Evolutionary conservation across 2,888 invertebrate species (phyloP).

Genomic region (Phortica okadai): DNA sequence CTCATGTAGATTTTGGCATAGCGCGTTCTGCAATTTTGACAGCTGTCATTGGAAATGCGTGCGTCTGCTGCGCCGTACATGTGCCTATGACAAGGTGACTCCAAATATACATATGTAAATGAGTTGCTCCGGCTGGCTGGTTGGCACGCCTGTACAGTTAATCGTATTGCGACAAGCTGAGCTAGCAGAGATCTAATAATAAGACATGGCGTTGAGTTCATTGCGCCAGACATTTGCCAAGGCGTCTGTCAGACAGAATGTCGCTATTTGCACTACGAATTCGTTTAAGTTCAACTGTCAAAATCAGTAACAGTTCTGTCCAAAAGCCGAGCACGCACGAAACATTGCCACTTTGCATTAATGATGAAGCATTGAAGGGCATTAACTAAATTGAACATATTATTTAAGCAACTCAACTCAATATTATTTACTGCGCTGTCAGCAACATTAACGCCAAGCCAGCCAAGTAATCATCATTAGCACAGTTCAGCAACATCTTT

Average conservation of each 20-base stretch:
- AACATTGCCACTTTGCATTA: too few relatives aligned
- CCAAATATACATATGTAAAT: neutral
- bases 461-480: neutral
- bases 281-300: neutral
- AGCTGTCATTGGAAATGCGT: constrained; percentile 57
- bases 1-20: neutral
- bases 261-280: neutral
- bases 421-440: too few relatives aligned
- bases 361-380: too few relatives aligned
- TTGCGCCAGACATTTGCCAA: constrained; percentile 20
- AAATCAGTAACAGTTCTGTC: neutral
- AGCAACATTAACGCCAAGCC: too few relatives aligned
- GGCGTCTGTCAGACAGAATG: neutral
- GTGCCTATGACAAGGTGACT: neutral
- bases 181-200: neutral
- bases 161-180: neutral
- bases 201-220: constrained; percentile 12
- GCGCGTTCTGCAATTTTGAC: constrained; percentile 61
- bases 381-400: too few relatives aligned
- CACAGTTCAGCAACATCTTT: neutral
- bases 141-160: neutral
- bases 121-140: neutral
- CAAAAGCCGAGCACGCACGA: neutral
- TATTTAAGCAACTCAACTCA: too few relatives aligned
- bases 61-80: neutral